A percentile compares a stretch with the other conserved stretches of the same genome.
Conservation (phyloP, 2,797 vertebrate species). For the Xyrichtys novacula region DNA sequence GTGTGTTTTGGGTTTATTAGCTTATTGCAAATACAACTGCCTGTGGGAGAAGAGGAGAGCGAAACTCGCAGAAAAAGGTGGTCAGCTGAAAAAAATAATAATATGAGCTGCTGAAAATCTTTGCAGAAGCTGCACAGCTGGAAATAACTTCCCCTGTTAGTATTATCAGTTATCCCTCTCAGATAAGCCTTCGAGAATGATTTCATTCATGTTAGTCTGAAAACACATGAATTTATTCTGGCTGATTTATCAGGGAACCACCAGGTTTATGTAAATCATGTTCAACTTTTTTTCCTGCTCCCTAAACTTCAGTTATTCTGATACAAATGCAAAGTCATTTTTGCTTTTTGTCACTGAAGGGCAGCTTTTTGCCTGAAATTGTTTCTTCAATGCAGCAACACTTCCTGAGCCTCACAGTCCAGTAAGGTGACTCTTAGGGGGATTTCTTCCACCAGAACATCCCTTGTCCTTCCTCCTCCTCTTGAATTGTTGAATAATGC, state of each 20-base stretch:
- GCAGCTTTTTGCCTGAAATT: not conserved
- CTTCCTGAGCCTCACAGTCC: conserved; percentile 22
- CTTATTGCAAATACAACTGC: no score
- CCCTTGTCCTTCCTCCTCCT: conserved; percentile 38
- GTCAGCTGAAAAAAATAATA: no score
- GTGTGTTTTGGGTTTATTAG: no score
- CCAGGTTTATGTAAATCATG: not conserved
- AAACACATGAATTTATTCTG: not conserved
- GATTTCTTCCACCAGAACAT: conserved; percentile 28
- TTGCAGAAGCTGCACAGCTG: no score
- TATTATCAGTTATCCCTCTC: not conserved
- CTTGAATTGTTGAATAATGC: conserved; percentile 51
- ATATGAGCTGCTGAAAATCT: no score
- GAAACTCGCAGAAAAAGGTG: no score
- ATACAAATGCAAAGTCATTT: not conserved
- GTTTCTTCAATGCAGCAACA: not conserved
- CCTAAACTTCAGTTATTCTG: not conserved
- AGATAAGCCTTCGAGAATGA: no score
- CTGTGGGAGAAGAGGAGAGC: no score
- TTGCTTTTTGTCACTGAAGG: not conserved
- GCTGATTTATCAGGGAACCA: not conserved
- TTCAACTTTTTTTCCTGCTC: not conserved
- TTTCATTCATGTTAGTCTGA: not conserved
- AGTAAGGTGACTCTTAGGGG: conserved; percentile 25
- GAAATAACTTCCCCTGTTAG: not conserved